These are phyloP conservation scores for Himalopsyche kuldschensis DNA, from an alignment of 2,888 invertebrate genomes.

Conservation along the genomic window DNA sequence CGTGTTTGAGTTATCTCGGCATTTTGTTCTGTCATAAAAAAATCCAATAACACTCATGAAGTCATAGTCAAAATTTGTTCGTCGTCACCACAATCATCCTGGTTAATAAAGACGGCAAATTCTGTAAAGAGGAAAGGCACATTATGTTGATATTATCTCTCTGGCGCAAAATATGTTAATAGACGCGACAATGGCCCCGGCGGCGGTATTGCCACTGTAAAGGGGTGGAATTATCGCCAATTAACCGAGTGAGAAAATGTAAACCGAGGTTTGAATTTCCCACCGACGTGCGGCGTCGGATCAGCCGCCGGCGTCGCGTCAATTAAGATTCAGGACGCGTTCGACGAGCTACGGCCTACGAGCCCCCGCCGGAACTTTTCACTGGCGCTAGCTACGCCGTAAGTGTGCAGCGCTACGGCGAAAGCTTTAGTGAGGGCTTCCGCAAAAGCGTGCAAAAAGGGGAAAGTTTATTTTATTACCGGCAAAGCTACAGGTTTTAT, in stretches of 20 bases:
- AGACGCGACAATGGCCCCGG: conserved; percentile 24
- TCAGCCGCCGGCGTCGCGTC: conserved; percentile 52
- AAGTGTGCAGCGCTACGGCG: background rate
- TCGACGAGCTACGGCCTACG: conserved; percentile 44
- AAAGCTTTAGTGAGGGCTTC: background rate
- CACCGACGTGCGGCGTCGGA: conserved; percentile 47
- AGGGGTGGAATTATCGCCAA: conserved; percentile 36
- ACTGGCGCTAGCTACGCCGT: background rate
- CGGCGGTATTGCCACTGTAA: conserved; percentile 4
- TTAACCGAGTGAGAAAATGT: conserved; percentile 30
- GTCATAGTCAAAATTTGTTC: background rate
- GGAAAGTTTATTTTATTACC: conserved; percentile 38
- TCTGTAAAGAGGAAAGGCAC: background rate
- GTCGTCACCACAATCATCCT: background rate
- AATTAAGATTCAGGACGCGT: conserved; percentile 64
- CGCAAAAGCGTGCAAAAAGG: conserved; percentile 13
- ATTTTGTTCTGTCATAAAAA: background rate
- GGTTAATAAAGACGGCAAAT: background rate
- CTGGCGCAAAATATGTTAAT: conserved; percentile 21
- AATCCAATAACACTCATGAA: background rate
- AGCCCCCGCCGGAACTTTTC: conserved; percentile 47
- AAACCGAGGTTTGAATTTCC: conserved; percentile 41
- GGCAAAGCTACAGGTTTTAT: conserved; percentile 27
- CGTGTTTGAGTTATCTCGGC: background rate
- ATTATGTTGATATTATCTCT: conserved; percentile 3